These are phyloP conservation scores for Calycopis cecrops DNA, from an alignment of 1,140 invertebrate species.

Conservation along the genomic window DNA sequence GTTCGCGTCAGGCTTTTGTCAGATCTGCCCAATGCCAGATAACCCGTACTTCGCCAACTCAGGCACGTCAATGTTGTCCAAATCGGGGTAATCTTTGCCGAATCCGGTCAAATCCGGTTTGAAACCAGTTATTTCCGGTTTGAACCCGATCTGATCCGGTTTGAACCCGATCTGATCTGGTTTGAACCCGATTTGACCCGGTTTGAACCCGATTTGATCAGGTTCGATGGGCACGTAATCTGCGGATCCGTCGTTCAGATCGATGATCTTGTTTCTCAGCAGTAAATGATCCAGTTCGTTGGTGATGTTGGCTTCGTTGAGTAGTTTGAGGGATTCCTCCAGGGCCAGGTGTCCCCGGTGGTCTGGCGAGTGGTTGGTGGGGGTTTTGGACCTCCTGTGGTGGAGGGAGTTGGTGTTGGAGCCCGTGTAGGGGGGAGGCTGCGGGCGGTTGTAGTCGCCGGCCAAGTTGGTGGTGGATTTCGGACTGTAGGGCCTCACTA, in stretches of 20 bases:
- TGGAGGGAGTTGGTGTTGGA: slow-evolving; percentile 55
- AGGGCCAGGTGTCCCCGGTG: slow-evolving; percentile 46
- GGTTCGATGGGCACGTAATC: slow-evolving; percentile 58
- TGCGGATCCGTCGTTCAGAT: slow-evolving; percentile 46
- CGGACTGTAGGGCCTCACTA: slow-evolving; percentile 58
- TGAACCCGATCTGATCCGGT: slow-evolving; percentile 38
- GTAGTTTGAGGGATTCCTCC: slow-evolving; percentile 65
- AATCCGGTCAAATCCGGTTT: slow-evolving; percentile 42
- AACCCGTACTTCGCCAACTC: slow-evolving; percentile 51
- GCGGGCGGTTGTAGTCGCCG: slow-evolving; percentile 64
- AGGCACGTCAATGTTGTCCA: slow-evolving; percentile 54
- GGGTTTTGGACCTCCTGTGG: slow-evolving; percentile 46
- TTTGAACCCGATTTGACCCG: slow-evolving; percentile 38
- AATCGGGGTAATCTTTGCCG: slow-evolving; percentile 27
- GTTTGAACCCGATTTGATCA: slow-evolving; percentile 37
- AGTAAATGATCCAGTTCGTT: slow-evolving; percentile 37
- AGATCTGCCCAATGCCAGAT: slow-evolving; percentile 49
- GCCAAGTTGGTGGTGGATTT: slow-evolving; percentile 60
- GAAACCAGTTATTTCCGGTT: slow-evolving; percentile 27
- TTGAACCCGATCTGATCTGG: slow-evolving; percentile 32
- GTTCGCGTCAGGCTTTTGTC: slow-evolving; percentile 55
- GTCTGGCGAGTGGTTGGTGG: slow-evolving; percentile 43
- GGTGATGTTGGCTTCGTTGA: slow-evolving; percentile 68
- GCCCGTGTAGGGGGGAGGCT: slow-evolving; percentile 65
- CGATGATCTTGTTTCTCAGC: slow-evolving; percentile 50